Evolutionary conservation across 2,113 vertebrate species (phyloP), one percentile per base, ranked within the genome.

Genomic region (Origma solitaria): DNA sequence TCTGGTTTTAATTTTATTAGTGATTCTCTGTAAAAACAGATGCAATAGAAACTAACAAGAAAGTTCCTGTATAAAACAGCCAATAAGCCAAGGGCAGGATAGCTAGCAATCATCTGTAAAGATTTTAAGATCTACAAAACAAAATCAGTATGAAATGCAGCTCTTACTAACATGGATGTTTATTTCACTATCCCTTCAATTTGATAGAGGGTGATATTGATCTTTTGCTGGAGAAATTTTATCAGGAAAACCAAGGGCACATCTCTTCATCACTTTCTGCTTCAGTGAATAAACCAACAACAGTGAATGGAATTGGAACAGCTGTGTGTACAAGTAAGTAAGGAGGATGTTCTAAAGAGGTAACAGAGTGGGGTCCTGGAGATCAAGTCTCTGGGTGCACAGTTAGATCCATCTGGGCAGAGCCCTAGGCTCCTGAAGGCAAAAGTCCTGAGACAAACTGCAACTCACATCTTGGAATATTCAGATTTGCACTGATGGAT

Each of bases 181-280:
- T 88, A 69, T 82, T 93, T 10, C 38, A 57, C 31, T 93, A 5
- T 83, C 57, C 40, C 47, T 97, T 92, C 71, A 23, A 91, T 97
- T 77, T 95, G 35, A 78, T 95, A 99, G 99, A 99, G 60, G 99
- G 99, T 50, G 98, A 99, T 92, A 97, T 99, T 90, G 99, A 99
- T 90, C 91, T 98, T 94, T 96, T 99, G 91, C 97, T 99, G 97
- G 98, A 99, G 85, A 98, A 98, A 92, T 98, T 98, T 94, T 98
- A 97, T 79, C 96, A 98, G 84, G 99, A 99, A 95, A 98, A 97
- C 70, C 98, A 96, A 97, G 97, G 95, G 14, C 97, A 97, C 30
- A 90, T 96, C 25, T 97, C 98, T 58, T 98, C 97, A 47, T 98
- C 98, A 27, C 88, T 97, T 58, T 72, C 97, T 83, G 61, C 96